phyloP scores from a whole-genome alignment of 2,797 vertebrate species.

The Clangula hyemalis region DNA sequence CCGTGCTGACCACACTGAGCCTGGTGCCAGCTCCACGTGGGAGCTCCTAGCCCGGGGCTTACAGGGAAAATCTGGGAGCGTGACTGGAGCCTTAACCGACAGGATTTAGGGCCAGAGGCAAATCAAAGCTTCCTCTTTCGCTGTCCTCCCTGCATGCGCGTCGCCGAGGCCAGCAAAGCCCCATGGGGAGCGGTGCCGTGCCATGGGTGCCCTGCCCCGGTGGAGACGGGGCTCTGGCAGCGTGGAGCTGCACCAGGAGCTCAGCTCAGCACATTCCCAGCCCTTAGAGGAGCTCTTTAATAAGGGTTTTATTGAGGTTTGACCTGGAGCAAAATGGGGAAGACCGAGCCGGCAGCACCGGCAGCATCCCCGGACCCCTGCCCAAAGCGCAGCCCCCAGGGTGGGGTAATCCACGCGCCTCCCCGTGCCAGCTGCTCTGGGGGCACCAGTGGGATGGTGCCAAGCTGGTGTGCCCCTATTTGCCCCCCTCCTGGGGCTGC shows the following conservation, averaged over 20 bases:
- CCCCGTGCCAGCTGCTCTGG: background rate
- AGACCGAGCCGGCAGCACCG: background rate
- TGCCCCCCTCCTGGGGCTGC: accelerated
- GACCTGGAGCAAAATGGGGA: slow-evolving; percentile 23
- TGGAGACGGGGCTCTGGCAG: background rate
- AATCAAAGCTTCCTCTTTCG: background rate
- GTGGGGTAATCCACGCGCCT: background rate
- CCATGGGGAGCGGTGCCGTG: background rate
- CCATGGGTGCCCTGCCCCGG: background rate
- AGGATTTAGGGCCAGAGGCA: slow-evolving; percentile 1
- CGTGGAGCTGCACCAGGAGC: background rate
- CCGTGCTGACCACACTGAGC: background rate
- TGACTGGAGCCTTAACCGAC: background rate
- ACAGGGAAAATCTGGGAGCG: background rate
- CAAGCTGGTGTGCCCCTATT: background rate
- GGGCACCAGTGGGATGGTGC: background rate
- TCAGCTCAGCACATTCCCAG: slow-evolving; percentile 6
- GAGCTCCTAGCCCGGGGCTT: background rate
- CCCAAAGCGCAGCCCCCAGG: accelerated
- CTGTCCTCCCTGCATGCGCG: background rate
- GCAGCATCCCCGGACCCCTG: background rate
- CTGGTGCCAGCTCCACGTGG: background rate
- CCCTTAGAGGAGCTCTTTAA: background rate
- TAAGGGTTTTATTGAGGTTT: background rate
- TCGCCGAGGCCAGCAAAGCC: no score